phyloP scores from a whole-genome alignment of 2,113 vertebrate genomes.

The Pterocles gutturalis region DNA sequence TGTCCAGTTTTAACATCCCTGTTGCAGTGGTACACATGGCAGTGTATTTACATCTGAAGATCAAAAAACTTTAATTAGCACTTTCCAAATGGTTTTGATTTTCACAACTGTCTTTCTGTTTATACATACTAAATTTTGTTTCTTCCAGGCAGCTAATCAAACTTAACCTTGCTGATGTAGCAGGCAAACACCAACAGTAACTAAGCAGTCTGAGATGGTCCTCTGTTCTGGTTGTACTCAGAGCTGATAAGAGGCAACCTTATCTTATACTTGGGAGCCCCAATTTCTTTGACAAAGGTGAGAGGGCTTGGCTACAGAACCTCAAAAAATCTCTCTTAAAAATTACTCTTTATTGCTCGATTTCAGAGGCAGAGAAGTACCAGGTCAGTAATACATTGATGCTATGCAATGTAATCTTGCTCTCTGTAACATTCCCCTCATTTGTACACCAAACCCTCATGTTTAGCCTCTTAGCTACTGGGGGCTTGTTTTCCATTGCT shows the following conservation, averaged over 20 bases:
- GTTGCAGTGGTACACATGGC: neutral
- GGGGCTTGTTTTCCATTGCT: neutral
- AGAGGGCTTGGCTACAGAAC: neutral
- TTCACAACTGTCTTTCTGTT: neutral
- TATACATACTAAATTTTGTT: neutral
- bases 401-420: neutral
- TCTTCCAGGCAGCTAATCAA: neutral
- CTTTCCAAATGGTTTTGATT: neutral
- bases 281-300: neutral
- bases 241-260: neutral
- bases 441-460: neutral
- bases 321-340: fast-evolving
- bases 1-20: neutral
- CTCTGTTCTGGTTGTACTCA: neutral
- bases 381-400: neutral
- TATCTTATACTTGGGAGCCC: neutral
- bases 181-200: neutral
- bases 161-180: neutral
- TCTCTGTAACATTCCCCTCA: neutral
- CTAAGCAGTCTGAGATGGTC: neutral
- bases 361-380: neutral
- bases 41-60: neutral
- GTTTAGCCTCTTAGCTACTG: neutral
- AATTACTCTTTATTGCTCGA: neutral
- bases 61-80: neutral